Evolutionary conservation across 1,140 invertebrate genomes (phyloP), one percentile per base, ranked within the genome.

Genomic region (Aricia agestis): DNA sequence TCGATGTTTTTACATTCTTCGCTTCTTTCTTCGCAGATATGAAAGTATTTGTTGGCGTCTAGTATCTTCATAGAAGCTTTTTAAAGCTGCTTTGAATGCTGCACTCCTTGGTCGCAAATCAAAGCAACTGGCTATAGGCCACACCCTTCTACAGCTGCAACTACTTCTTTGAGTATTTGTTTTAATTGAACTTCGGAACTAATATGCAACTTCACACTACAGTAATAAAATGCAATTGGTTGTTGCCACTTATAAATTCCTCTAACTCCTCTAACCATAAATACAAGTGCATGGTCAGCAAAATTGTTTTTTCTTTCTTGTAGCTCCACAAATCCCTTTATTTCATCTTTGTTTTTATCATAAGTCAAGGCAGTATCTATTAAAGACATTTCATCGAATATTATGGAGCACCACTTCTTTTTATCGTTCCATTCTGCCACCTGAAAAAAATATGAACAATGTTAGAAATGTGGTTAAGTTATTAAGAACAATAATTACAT

Each of bases 171-270:
- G 0, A 75, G 18, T 15, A 78, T 70, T 52, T n/a, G 36, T 67
- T 72, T 72, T 58, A 74, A 68, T 31, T 72, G n/a, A 36, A 66
- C 6, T 25, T 17, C 63, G 13, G 66, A 36, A 17, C 69, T 75
- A 13, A 71, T n/a, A n/a, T n/a, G n/a, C n/a, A n/a, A n/a, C n/a
- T n/a, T 61, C 11, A 73, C 76, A 67, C 71, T 25, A 52, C 71
- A 67, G 6, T 67, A 67, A 45, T 41, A 67, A 42, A 45, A 66
- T 10, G 36, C 25, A 1, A 25, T 25, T 25, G 25, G 25, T 25
- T 25, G 25, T 25, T 25, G 25, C 25, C 25, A 25, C 25, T 25
- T 25, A 25, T 25, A 25, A 25, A 25, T 25, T 25, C n/a, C n/a
- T n/a, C n/a, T n/a, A 11, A 10, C 66, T 67, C 31, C 66, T 42